These are phyloP conservation scores for Xenopus borealis DNA, from an alignment of 2,113 vertebrate species.

Conservation along the genomic window DNA sequence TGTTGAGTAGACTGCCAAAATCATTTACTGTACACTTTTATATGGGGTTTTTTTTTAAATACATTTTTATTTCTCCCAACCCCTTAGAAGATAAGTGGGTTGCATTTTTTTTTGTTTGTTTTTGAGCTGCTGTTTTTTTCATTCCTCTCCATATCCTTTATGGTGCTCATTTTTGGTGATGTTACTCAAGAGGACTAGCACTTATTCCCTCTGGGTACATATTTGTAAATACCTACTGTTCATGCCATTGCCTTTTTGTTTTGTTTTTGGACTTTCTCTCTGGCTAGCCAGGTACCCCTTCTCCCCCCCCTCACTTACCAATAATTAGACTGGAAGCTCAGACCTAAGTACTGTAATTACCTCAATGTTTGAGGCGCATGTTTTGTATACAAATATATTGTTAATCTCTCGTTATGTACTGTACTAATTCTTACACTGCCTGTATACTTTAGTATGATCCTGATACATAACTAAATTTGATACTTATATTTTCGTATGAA, in stretches of 20 bases:
- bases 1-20: constrained; percentile 57
- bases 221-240: constrained; percentile 97
- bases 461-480: constrained; percentile 99
- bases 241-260: constrained; percentile 82
- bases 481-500: constrained; percentile 99
- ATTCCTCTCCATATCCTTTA: constrained; percentile 69
- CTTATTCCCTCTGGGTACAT: constrained; percentile 67
- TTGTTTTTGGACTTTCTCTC: constrained; percentile 72
- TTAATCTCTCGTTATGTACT: constrained; percentile 87
- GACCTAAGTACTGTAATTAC: constrained; percentile 98
- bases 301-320: constrained; percentile 63
- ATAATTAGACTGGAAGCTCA: constrained; percentile 97
- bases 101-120: constrained; percentile 28
- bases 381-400: constrained; percentile 96
- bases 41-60: constrained; percentile 42
- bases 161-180: constrained; percentile 87
- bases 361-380: constrained; percentile 94
- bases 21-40: constrained; percentile 49
- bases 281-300: constrained; percentile 81
- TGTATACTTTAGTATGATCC: constrained; percentile 98
- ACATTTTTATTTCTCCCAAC: constrained; percentile 32
- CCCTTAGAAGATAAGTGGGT: constrained; percentile 27
- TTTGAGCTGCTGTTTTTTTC: constrained; percentile 68
- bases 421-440: constrained; percentile 98
- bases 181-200: constrained; percentile 83